Evolutionary conservation across 1,140 invertebrate genomes (phyloP), one percentile per base, ranked within the genome.

Genomic region (Lepidotrigona ventralis): DNA sequence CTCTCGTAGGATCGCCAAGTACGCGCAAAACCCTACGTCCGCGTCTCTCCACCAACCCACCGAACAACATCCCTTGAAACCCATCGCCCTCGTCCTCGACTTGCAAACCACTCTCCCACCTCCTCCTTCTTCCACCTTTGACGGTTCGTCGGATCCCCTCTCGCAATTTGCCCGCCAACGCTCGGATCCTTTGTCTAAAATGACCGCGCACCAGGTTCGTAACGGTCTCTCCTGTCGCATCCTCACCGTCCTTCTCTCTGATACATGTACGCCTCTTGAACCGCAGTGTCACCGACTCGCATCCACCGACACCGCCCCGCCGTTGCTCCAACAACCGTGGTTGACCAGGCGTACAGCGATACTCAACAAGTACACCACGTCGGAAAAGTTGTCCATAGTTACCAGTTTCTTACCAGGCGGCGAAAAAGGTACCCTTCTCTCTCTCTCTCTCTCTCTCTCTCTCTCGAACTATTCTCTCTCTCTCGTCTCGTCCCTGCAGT

Each of bases 361-460:
- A 90, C 94, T 99, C 11, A 97, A 95, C 84, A 98, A 97, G 93
- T 99, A 97, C 89, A 99, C 98, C 63, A 99, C 98, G 72, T 97
- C 97, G 51, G 98, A 98, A 93, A 98, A 98, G 92, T 93, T 99
- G 69, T 97, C 97, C 12, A 98, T 99, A 87, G 96, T 97, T 15
- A 98, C 98, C 46, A 98, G 97, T 93, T 98, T 98, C 92, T 93
- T 98, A 54, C 95, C 96, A 69, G 96, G 96, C 66, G 96, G 96
- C 85, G 97, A 98, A 93, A 97, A 97, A 96, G 96, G 97, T 98
- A 94, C 11, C 53, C 19, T 23, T 15, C n/a, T 53, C 70, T 56
- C 64, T 23, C 0, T 19, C 6, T 39, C 6, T 11, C 53, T 23
- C 8, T 53, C 70, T 53, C 70, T 56, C 64, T 23, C 0, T 19